phyloP scores from a whole-genome alignment of 2,113 vertebrate genomes.

The Podocnemis expansa region DNA sequence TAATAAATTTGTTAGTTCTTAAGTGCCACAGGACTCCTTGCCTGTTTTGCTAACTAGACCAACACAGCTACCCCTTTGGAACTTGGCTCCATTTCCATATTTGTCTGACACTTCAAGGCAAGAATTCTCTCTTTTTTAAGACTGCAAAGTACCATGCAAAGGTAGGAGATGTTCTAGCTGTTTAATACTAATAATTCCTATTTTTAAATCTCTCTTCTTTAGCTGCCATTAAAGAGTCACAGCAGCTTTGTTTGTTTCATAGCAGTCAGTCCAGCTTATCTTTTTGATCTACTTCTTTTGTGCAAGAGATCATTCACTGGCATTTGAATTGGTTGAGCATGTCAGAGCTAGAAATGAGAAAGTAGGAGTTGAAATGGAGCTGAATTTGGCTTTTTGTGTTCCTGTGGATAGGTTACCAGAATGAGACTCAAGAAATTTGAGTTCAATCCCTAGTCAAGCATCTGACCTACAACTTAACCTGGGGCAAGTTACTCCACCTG shows the following conservation, averaged over 20 bases:
- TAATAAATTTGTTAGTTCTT: too few species aligned
- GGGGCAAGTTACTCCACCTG: neutral
- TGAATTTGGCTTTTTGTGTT: neutral
- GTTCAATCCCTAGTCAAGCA: neutral
- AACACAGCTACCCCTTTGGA: too few species aligned
- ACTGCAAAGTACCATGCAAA: neutral
- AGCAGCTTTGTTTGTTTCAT: neutral
- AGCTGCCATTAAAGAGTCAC: neutral
- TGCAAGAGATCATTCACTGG: neutral
- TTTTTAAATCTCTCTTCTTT: neutral
- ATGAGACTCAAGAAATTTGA: neutral
- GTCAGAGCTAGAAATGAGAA: neutral
- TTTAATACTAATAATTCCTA: neutral
- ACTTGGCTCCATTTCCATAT: neutral
- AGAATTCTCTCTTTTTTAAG: fast-evolving
- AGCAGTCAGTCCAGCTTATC: neutral
- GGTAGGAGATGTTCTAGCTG: neutral
- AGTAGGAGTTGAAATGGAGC: neutral
- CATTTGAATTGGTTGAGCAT: neutral
- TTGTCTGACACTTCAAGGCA: neutral
- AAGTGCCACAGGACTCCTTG: too few species aligned
- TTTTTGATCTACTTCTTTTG: neutral
- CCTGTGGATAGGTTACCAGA: neutral
- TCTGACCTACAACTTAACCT: neutral
- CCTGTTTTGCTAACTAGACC: too few species aligned